phyloP scores from a whole-genome alignment of 2,113 vertebrate genomes.

The Myrmophylax atrothorax region DNA sequence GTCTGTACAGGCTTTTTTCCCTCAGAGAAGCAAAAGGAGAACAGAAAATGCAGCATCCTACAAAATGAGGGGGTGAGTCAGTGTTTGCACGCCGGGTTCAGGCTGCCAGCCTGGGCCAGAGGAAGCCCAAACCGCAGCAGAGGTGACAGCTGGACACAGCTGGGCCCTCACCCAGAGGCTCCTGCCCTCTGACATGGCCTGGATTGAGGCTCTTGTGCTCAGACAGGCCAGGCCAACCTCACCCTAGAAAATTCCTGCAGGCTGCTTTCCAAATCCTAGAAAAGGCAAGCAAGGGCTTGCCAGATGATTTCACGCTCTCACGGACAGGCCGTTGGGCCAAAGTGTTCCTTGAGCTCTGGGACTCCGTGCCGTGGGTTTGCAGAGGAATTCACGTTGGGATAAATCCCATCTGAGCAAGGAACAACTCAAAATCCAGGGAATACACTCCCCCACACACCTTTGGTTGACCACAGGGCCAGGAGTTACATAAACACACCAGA shows the following conservation, averaged over 20 bases:
- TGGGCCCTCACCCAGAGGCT: neutral
- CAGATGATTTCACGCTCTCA: neutral
- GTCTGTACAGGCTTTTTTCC: neutral
- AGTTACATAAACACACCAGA: fast-evolving
- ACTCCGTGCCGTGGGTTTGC: neutral
- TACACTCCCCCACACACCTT: neutral
- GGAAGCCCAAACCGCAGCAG: neutral
- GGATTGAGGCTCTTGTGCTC: neutral
- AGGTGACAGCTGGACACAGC: neutral
- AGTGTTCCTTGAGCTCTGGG: neutral
- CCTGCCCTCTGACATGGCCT: neutral
- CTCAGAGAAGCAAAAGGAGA: conserved; percentile 51
- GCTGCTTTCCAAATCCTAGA: neutral
- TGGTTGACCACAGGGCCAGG: fast-evolving
- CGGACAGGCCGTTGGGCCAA: neutral
- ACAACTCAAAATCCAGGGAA: neutral
- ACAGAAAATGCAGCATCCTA: conserved; percentile 64
- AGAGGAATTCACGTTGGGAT: neutral
- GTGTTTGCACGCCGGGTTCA: neutral
- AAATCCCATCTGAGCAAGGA: neutral
- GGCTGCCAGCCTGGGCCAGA: neutral
- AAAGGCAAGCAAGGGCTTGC: neutral
- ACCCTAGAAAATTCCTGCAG: neutral
- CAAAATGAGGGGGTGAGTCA: conserved; percentile 30
- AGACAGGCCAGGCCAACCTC: neutral